Base-by-base conservation (phyloP, 2,113 vertebrate species). In the Pongo pygmaeus region DNA sequence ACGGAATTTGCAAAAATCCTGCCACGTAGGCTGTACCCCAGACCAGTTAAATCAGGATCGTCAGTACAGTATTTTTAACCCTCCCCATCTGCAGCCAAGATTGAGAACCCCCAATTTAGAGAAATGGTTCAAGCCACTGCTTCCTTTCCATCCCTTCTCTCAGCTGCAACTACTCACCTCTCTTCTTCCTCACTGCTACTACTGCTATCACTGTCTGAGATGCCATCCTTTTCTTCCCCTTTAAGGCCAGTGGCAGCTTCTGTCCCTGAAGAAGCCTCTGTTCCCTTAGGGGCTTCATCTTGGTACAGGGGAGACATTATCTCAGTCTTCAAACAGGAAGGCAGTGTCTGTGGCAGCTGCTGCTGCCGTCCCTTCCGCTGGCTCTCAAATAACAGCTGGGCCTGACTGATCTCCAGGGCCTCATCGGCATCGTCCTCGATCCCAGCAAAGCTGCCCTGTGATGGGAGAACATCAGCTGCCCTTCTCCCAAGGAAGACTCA, bases 371-470 rank as follows among this genome's bases (percentile, higher is more conserved):
- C 48, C 43, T 95, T 94, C 8, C 59, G 59, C 2, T 18, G 96
- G 97, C 96, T 96, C 84, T 98, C 23, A 22, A 78, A 55, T 43
- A 99, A 98, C 75, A 98, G 96, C 97, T 99, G 99, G 0, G 99
- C 98, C 98, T 99, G 99, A 32, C 90, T 96, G 77, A 99, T 99
- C 98, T 99, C 99, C 22, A 98, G 97, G n/a, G 98, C 97, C 69
- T 99, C 99, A 0, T 99, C 99, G 0, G 98, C 99, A 0, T 99
- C 99, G 0, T 99, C 98, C 90, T 99, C 98, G 0, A 99, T 98
- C 92, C 99, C 99, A 0, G 99, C 98, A 40, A 99, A 99, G 80
- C 99, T 99, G 0, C 99, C 99, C 99, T 99, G 86, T 14, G 25
- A 67, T 0, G 2, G 59, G 12, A 59, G 46, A 18, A n/a, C 11